Base-by-base conservation (phyloP, 2,888 invertebrate species). In the Galerucella nymphaeae region DNA sequence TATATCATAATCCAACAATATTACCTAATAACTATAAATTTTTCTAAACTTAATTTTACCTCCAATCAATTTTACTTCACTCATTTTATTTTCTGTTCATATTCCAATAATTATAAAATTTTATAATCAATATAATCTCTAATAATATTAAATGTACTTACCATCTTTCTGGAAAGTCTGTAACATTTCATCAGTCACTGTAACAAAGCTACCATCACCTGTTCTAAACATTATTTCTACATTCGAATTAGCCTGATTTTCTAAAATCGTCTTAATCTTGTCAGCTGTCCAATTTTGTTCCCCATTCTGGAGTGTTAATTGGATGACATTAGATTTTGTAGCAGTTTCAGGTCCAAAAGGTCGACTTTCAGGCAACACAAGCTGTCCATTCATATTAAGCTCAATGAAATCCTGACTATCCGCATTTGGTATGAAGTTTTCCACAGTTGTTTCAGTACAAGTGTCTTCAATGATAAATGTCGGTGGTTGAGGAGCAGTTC, bases 141-240 rank as follows among this genome's bases (percentile, higher is more conserved):
- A 38, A 38, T 38, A 38, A 8, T 38, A 38, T 38, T 38, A 1
- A 38, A 58, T 20, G 16, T 73, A 70, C 70, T 73, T 50, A 68
- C 80, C 78, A 62, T 80, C 80, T 65, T 84, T 85, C 63, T 83
- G 82, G 55, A 86, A 80, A 78, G 83, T 85, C 63, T 84, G 86
- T 53, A 91, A 85, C 41, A 91, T 90, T 78, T 91, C 91, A 82
- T 91, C 91, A 73, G 90, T 91, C 1, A 91, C 89, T 73, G 90
- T 90, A 1, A 91, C 89, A 79, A 90, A 90, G 42, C 90, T 90
- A 0, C 91, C 91, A 77, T 91, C 91, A 30, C 89, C 90, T 1
- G 90, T 91, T 83, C 91, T 91, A 76, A 90, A 90, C 77, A 91
- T 88, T 78, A 91, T 90, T 23, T 91, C 87, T 38, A 88, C 86